Percentiles rank a stretch among this genome's conserved stretches.
Conservation (phyloP, 37 sponge, comb jelly and placozoan species). For the Axinella damicornis region DNA sequence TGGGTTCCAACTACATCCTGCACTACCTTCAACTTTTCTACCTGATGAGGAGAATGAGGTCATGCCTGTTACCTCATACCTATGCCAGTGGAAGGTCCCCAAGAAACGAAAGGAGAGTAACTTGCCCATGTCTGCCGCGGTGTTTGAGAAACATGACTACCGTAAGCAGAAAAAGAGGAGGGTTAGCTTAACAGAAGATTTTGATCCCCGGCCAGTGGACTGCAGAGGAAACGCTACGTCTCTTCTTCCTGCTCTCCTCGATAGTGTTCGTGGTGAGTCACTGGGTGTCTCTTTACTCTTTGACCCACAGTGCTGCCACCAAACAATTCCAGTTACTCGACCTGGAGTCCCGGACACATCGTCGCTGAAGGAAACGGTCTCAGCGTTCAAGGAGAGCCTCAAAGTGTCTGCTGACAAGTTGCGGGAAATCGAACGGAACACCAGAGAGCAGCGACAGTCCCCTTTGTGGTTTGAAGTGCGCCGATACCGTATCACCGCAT, state of each 20-base stretch:
- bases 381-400: conserved; percentile 42
- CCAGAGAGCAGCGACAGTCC: conserved; percentile 35
- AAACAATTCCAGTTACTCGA: no score
- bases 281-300: conserved; percentile 13
- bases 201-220: conserved; percentile 62
- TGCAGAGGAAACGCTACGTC: conserved; percentile 35
- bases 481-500: conserved; percentile 39
- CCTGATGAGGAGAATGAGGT: no score
- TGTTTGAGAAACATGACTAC: conserved; percentile 54
- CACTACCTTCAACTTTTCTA: no score
- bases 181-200: conserved; percentile 33
- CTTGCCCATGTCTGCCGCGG: no score
- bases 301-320: no score
- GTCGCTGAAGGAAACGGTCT: conserved; percentile 10
- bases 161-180: conserved; percentile 38
- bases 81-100: no score
- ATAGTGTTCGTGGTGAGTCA: conserved; percentile 36
- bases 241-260: conserved; percentile 36
- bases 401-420: conserved; percentile 1
- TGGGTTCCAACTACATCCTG: no score
- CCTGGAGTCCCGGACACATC: no score
- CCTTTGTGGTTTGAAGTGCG: conserved; percentile 44
- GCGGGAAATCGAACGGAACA: conserved; percentile 43
- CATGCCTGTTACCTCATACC: no score
- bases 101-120: no score